phyloP scores from a whole-genome alignment of 2,888 invertebrate genomes.

The Julus scandinavius region DNA sequence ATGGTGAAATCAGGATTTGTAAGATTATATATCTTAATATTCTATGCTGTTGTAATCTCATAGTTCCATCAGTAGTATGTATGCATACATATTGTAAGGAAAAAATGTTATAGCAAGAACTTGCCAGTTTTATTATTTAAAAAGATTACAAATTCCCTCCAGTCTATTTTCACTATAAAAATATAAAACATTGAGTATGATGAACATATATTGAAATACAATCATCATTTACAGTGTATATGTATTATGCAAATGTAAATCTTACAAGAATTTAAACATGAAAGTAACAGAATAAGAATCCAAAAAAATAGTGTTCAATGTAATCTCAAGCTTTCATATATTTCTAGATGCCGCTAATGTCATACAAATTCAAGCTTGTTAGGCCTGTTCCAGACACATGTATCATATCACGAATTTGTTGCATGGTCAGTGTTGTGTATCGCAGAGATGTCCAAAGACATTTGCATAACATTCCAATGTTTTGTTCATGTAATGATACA shows the following conservation, averaged over 20 bases:
- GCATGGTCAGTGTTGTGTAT: too few relatives aligned
- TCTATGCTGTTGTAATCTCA: too few relatives aligned
- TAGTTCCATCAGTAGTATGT: too few relatives aligned
- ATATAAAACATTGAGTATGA: conserved; percentile 18
- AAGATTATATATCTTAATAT: too few relatives aligned
- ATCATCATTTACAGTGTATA: not conserved
- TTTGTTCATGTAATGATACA: too few relatives aligned
- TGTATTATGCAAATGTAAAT: conserved; percentile 10
- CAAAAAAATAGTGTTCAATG: not conserved
- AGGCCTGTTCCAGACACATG: not conserved
- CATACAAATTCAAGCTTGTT: not conserved
- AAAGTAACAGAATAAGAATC: not conserved
- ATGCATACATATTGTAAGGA: too few relatives aligned
- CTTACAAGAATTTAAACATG: not conserved
- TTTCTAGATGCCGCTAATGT: not conserved
- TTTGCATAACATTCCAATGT: too few relatives aligned
- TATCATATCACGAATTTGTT: not conserved
- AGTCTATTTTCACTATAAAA: not conserved
- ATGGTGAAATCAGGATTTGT: too few relatives aligned
- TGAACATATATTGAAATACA: not conserved
- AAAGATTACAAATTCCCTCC: not conserved
- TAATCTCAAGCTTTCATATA: conserved; percentile 14
- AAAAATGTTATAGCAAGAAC: too few relatives aligned
- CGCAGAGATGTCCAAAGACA: too few relatives aligned
- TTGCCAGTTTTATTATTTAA: not conserved